phyloP scores from a whole-genome alignment of 1,140 invertebrate species.

The Neodiprion pinetum region DNA sequence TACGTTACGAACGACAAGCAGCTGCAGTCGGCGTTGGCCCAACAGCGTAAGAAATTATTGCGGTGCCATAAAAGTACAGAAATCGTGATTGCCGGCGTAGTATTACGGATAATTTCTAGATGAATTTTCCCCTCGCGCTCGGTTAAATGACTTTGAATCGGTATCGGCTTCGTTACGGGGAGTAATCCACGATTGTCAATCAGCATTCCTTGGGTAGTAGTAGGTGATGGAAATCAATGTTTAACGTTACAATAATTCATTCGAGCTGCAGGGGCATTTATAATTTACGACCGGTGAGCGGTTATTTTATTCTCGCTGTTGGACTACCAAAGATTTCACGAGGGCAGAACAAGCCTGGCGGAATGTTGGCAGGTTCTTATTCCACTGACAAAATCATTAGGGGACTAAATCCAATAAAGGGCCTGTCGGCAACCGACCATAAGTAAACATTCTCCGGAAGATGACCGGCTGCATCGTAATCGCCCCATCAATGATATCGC shows the following conservation, averaged over 20 bases:
- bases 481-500: conserved; percentile 40
- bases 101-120: too few relatives aligned
- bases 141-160: too few relatives aligned
- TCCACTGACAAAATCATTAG: conserved; percentile 49
- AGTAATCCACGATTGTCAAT: neutral
- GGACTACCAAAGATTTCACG: conserved; percentile 15
- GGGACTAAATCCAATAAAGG: conserved; percentile 52
- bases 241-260: conserved; percentile 6
- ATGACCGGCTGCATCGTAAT: conserved; percentile 48
- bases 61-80: too few relatives aligned
- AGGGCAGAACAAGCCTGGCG: conserved; percentile 35
- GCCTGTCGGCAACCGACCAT: conserved; percentile 24
- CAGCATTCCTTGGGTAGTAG: neutral
- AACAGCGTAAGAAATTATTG: too few relatives aligned
- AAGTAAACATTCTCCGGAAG: conserved; percentile 49
- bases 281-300: neutral
- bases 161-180: too few relatives aligned
- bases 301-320: neutral
- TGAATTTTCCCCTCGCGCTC: too few relatives aligned
- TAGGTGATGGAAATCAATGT: conserved; percentile 3
- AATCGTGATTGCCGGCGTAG: too few relatives aligned
- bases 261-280: neutral
- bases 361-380: conserved; percentile 45
- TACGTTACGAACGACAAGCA: too few relatives aligned
- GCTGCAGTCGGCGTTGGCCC: too few relatives aligned